Evolutionary conservation across 2,113 vertebrate species (phyloP).

Genomic region (Vombatus ursinus): DNA sequence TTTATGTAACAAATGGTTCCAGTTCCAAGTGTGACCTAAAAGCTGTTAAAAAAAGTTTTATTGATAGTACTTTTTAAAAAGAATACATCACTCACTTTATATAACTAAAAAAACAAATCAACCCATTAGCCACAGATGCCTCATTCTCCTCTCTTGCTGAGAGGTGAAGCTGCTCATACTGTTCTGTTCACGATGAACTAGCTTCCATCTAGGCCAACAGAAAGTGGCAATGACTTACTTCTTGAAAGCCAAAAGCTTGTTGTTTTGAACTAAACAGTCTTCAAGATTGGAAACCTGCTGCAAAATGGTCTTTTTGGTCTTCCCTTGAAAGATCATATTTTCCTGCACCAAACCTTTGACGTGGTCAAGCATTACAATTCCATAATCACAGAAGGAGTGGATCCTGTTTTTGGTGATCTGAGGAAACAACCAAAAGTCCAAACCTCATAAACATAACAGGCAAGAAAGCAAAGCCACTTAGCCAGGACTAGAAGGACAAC

Average conservation of each 20-base stretch:
- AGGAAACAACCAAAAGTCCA: slow-evolving; percentile 43
- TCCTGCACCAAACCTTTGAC: slow-evolving; percentile 91
- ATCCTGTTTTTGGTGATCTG: slow-evolving; percentile 92
- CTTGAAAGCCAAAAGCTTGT: slow-evolving; percentile 86
- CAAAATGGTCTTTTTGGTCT: slow-evolving; percentile 86
- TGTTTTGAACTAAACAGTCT: slow-evolving; percentile 88
- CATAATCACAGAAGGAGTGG: slow-evolving; percentile 88
- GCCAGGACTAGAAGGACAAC: background rate
- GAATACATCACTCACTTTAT: background rate
- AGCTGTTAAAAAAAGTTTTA: background rate
- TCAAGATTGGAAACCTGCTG: slow-evolving; percentile 82
- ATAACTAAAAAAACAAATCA: background rate
- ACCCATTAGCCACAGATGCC: background rate
- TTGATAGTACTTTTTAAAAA: background rate
- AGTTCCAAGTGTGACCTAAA: background rate
- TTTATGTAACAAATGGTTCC: background rate
- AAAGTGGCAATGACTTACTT: slow-evolving; percentile 45
- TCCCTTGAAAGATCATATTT: slow-evolving; percentile 93
- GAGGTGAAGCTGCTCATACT: background rate
- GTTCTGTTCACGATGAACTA: background rate
- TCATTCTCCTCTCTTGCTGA: background rate
- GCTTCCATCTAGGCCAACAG: background rate
- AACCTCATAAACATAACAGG: background rate
- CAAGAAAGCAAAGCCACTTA: background rate
- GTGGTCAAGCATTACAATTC: slow-evolving; percentile 88